phyloP scores from a whole-genome alignment of 2,888 invertebrate species.

The Lasioglossum leucozonium region DNA sequence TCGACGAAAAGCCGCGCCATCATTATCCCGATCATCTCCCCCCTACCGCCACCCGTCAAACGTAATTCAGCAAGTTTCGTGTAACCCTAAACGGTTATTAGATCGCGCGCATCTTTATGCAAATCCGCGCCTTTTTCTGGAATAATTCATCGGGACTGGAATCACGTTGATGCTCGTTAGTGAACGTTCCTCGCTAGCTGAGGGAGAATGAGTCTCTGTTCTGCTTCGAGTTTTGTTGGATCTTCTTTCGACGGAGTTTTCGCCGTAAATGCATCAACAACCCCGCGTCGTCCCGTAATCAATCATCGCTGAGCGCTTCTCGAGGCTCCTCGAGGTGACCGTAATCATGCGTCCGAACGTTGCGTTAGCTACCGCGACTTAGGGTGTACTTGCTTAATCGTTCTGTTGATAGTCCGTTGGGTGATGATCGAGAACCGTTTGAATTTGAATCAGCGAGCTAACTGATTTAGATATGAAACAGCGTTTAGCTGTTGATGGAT shows the following conservation, averaged over 20 bases:
- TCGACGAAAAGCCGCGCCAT: background rate
- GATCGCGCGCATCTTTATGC: background rate
- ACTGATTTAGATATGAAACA: too few relatives aligned
- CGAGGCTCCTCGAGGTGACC: background rate
- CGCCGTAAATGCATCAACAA: background rate
- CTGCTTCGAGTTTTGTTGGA: background rate
- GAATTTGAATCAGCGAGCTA: background rate
- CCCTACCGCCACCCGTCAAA: background rate
- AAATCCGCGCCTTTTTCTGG: background rate
- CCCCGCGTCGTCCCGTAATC: background rate
- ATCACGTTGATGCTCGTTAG: background rate
- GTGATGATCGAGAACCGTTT: background rate
- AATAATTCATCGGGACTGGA: background rate
- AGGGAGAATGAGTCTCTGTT: background rate
- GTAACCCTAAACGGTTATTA: slow-evolving; percentile 13
- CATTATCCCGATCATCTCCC: background rate
- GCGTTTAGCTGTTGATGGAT: too few relatives aligned
- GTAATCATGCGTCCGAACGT: background rate
- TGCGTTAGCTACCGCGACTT: background rate
- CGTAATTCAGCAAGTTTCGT: background rate
- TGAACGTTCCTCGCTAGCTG: background rate
- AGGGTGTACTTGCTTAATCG: background rate
- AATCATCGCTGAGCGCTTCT: background rate
- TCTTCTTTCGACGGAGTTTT: background rate
- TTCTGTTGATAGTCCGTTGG: background rate